phyloP scores from a whole-genome alignment of 2,888 invertebrate genomes.

The Pseudanteris insignis region DNA sequence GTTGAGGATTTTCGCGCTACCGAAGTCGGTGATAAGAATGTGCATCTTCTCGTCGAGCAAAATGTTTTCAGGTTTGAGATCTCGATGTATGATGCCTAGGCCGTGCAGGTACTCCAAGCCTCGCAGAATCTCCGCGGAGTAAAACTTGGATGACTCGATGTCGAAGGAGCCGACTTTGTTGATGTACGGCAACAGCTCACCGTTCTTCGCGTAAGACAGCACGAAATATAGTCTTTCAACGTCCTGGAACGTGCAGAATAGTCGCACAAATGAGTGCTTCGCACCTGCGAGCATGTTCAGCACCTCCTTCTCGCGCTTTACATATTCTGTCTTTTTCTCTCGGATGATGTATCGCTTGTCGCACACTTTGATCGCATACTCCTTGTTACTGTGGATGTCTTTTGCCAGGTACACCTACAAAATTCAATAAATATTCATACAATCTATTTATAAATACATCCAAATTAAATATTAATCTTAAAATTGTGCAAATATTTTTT shows the following conservation, averaged over 20 bases:
- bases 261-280: slow-evolving; percentile 88
- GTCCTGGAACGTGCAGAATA: slow-evolving; percentile 98
- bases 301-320: slow-evolving; percentile 93
- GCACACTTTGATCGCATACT: slow-evolving; percentile 99
- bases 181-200: slow-evolving; percentile 92
- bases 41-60: slow-evolving; percentile 95
- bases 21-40: slow-evolving; percentile 96
- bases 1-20: slow-evolving; percentile 87
- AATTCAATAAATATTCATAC: too few relatives aligned
- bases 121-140: slow-evolving; percentile 90
- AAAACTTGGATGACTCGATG: slow-evolving; percentile 89
- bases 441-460: too few relatives aligned
- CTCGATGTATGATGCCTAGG: slow-evolving; percentile 90
- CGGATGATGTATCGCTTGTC: slow-evolving; percentile 92
- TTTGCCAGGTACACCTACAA: slow-evolving; percentile 85
- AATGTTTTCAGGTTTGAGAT: slow-evolving; percentile 98
- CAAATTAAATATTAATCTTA: too few relatives aligned
- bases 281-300: slow-evolving; percentile 84
- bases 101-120: slow-evolving; percentile 92
- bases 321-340: slow-evolving; percentile 92
- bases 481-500: too few relatives aligned
- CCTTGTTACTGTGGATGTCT: slow-evolving; percentile 87
- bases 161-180: slow-evolving; percentile 91
- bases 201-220: slow-evolving; percentile 92
- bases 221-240: slow-evolving; percentile 92